phyloP scores from a whole-genome alignment of 2,797 vertebrate genomes.

The Smutsia temminckii region DNA sequence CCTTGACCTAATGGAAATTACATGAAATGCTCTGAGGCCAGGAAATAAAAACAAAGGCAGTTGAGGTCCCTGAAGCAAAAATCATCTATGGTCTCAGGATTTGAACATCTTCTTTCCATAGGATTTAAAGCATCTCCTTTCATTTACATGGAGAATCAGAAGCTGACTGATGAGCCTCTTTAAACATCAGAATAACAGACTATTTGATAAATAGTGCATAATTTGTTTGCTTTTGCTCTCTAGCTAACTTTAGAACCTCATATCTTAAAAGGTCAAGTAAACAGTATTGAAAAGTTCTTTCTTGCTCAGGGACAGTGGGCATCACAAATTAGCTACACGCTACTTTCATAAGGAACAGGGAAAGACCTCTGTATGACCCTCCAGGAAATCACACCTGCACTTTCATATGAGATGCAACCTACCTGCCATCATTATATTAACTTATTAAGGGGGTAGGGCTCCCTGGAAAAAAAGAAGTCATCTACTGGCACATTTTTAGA shows the following conservation, averaged over 20 bases:
- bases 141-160: background rate
- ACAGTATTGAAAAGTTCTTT: background rate
- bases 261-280: slow-evolving; percentile 57
- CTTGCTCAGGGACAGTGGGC: background rate
- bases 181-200: background rate
- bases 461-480: background rate
- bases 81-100: background rate
- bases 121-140: background rate
- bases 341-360: background rate
- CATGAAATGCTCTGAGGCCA: background rate
- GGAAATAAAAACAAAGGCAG: background rate
- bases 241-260: slow-evolving; percentile 48
- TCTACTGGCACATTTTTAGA: background rate
- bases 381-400: background rate
- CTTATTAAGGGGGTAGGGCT: background rate
- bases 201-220: background rate
- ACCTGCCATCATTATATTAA: background rate
- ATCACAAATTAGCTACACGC: background rate
- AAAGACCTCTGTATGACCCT: background rate
- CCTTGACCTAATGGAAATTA: background rate
- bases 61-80: background rate
- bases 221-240: slow-evolving; percentile 57
- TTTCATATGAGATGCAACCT: background rate
- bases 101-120: background rate
- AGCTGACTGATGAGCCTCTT: slow-evolving; percentile 3